Evolutionary conservation across 1,140 invertebrate genomes (phyloP).

Genomic region (Diabrotica virgifera): DNA sequence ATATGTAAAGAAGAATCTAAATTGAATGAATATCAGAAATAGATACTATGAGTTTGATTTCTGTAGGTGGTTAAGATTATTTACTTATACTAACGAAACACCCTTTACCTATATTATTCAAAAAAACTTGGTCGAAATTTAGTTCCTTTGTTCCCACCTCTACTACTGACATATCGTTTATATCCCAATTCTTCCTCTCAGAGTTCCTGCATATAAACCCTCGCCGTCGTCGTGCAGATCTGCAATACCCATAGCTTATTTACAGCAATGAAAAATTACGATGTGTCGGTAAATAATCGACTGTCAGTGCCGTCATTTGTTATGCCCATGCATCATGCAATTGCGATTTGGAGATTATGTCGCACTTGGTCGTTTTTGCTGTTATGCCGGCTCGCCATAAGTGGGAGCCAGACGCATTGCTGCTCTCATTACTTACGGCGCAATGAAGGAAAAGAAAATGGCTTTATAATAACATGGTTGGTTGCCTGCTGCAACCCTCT

Average conservation of each 20-base stretch:
- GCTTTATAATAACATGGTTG: not conserved
- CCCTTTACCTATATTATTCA: too few species aligned
- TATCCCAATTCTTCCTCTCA: too few species aligned
- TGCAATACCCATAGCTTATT: conserved; percentile 29
- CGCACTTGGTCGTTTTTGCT: not conserved
- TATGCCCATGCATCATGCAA: conserved; percentile 17
- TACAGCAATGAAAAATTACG: conserved; percentile 35
- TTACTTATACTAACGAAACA: too few species aligned
- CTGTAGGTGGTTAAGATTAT: too few species aligned
- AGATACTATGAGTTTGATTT: too few species aligned
- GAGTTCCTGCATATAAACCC: not conserved
- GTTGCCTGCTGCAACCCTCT: not conserved
- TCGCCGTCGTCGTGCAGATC: conserved; percentile 9
- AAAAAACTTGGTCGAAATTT: too few species aligned
- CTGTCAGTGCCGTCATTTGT: conserved; percentile 22
- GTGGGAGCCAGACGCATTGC: not conserved
- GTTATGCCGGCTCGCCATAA: not conserved
- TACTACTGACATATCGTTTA: too few species aligned
- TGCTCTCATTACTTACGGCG: not conserved
- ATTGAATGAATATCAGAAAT: too few species aligned
- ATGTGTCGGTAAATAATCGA: conserved; percentile 28
- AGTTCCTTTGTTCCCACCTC: too few species aligned
- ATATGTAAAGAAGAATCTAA: too few species aligned
- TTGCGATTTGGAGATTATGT: conserved; percentile 11
- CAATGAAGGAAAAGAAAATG: not conserved